Conservation (phyloP, 2,113 vertebrate genomes). For the Corapipo altera region DNA sequence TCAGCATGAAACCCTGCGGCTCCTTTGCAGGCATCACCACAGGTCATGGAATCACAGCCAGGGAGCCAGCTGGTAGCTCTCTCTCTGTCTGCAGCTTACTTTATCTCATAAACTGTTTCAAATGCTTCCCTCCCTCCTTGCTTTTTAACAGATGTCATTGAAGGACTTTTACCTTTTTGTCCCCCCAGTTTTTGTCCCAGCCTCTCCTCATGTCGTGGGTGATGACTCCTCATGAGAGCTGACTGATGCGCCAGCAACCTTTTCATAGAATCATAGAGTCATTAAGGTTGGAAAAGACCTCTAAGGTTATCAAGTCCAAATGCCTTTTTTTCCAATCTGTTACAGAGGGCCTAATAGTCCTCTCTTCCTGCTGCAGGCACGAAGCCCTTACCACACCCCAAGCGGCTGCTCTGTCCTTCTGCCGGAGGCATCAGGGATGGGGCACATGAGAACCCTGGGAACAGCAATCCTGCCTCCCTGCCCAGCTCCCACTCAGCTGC, state of each 20-base stretch:
- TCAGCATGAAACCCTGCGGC: not conserved
- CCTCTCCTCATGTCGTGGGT: not conserved
- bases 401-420: not conserved
- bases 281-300: not conserved
- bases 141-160: not conserved
- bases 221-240: not conserved
- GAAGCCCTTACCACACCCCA: not conserved
- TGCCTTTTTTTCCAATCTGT: not conserved
- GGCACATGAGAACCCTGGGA: not conserved
- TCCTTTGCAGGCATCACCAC: not conserved
- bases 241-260: not conserved
- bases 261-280: not conserved
- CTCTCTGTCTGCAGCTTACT: not conserved
- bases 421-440: accelerated
- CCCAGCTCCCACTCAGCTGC: not conserved
- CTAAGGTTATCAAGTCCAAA: not conserved
- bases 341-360: not conserved
- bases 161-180: not conserved
- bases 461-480: not conserved
- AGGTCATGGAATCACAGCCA: not conserved
- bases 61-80: not conserved
- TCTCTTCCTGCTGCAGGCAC: not conserved
- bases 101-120: not conserved
- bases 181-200: not conserved
- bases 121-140: not conserved